Evolutionary conservation across 2,113 vertebrate species (phyloP).

Genomic region (Argyrosomus japonicus): DNA sequence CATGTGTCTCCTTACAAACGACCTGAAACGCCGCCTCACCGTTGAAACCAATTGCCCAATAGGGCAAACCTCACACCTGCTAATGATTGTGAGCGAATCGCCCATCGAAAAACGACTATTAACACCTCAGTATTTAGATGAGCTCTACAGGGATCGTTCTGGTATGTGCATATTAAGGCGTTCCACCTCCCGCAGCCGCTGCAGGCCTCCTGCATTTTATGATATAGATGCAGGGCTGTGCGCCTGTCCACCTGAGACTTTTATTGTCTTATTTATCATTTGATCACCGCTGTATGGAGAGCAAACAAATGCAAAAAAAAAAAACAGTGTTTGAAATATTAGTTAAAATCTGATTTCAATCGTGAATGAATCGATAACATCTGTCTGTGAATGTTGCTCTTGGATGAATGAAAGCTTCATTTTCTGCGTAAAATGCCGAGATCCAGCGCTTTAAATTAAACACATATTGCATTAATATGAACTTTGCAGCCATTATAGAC

Average conservation of each 20-base stretch:
- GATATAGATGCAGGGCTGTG: background rate
- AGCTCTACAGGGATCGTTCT: conserved; percentile 17
- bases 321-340: background rate
- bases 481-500: background rate
- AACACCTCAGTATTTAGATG: conserved; percentile 59
- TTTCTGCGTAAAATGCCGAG: background rate
- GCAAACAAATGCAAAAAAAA: background rate
- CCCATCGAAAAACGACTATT: conserved; percentile 72
- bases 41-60: conserved; percentile 35
- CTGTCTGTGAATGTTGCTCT: background rate
- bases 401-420: background rate
- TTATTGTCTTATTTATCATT: background rate
- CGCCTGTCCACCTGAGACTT: background rate
- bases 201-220: background rate
- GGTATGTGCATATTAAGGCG: conserved; percentile 42
- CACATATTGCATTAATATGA: too few relatives aligned
- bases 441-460: too few relatives aligned
- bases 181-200: conserved; percentile 35
- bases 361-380: background rate
- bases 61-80: conserved; percentile 76
- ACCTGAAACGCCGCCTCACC: conserved; percentile 27
- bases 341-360: background rate
- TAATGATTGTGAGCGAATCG: conserved; percentile 67
- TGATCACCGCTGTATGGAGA: background rate
- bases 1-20: conserved; percentile 63